phyloP scores from a whole-genome alignment of 2,797 vertebrate genomes.

The Sylvia borin region DNA sequence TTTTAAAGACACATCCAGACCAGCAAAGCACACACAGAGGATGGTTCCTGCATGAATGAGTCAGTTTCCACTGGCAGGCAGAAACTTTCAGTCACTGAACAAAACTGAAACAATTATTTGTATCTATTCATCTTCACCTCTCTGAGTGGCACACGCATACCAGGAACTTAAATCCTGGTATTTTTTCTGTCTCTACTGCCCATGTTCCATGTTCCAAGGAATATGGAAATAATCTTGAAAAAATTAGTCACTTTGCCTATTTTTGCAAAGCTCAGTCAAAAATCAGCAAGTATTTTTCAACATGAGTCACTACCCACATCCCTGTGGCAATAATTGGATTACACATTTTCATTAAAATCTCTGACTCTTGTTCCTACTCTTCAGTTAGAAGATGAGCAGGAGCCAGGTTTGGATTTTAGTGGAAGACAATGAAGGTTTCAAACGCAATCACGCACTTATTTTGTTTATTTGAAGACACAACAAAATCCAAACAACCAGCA shows the following conservation, averaged over 20 bases:
- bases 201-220: neutral
- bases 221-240: neutral
- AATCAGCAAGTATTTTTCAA: slow-evolving; percentile 21
- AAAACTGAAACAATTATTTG: neutral
- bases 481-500: neutral
- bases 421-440: neutral
- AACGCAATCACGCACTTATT: neutral
- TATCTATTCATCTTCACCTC: neutral
- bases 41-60: neutral
- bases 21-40: neutral
- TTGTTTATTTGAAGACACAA: neutral
- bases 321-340: neutral
- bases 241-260: slow-evolving; percentile 20
- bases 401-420: neutral
- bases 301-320: slow-evolving; percentile 25
- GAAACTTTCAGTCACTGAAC: neutral
- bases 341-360: slow-evolving; percentile 13
- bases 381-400: neutral
- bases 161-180: neutral
- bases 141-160: neutral
- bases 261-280: neutral
- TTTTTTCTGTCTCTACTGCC: neutral
- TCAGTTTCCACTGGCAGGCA: neutral
- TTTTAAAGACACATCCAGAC: neutral
- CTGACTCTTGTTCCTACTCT: neutral